These are phyloP conservation scores for Drosophila ambigua DNA, from an alignment of 1,140 invertebrate species.

Conservation along the genomic window DNA sequence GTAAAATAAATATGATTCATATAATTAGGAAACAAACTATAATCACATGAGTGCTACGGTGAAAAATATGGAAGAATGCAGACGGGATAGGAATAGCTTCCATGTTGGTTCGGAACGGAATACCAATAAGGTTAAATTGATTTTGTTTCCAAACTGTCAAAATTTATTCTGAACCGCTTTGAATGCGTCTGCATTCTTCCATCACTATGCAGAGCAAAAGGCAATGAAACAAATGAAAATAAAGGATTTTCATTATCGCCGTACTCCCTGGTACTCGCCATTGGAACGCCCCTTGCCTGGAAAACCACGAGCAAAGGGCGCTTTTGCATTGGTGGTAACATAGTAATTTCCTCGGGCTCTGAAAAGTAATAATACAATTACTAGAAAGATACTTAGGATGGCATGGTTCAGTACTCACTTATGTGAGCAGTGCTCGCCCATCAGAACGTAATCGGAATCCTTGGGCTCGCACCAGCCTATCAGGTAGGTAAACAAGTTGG, in stretches of 20 bases:
- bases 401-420: slow-evolving; percentile 85
- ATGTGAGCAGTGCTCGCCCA: slow-evolving; percentile 91
- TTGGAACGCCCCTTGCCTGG: slow-evolving; percentile 86
- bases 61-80: slow-evolving; percentile 29
- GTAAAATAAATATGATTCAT: slow-evolving; percentile 64
- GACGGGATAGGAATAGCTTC: slow-evolving; percentile 1
- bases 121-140: no score
- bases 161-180: slow-evolving; percentile 1
- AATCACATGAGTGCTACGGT: slow-evolving; percentile 73
- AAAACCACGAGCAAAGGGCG: slow-evolving; percentile 92
- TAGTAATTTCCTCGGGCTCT: slow-evolving; percentile 93
- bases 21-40: slow-evolving; percentile 71
- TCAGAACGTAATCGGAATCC: slow-evolving; percentile 90
- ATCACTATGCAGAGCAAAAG: no score
- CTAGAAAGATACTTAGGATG: background rate
- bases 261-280: slow-evolving; percentile 77
- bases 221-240: slow-evolving; percentile 1
- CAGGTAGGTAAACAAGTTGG: slow-evolving; percentile 91
- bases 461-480: slow-evolving; percentile 91
- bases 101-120: background rate
- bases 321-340: slow-evolving; percentile 92
- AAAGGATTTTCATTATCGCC: slow-evolving; percentile 47
- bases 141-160: background rate
- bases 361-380: slow-evolving; percentile 6
- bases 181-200: background rate